Evolutionary conservation across 2,797 vertebrate genomes (phyloP), one percentile per base, ranked within the genome.

Genomic region (Arrhamphus sclerolepis): DNA sequence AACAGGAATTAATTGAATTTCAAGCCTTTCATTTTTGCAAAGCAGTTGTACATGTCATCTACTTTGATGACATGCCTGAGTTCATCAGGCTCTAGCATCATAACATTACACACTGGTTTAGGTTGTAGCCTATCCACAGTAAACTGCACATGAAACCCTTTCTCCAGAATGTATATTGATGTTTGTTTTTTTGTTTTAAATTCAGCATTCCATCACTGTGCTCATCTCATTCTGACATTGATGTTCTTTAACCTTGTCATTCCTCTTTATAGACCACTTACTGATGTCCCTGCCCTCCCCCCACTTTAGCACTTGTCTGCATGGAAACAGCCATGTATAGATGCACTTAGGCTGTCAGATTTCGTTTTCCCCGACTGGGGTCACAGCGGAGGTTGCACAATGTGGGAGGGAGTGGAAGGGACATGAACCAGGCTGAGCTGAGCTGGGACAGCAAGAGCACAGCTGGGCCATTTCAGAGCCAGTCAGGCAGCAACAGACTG

Each of bases 321-420:
- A 80, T 80, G 55, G 80, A 82, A 87, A 87, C 87, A 90, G 75
- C 60, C 62, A 42, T 38, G 61, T 82, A 56, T 40, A 67, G 63
- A 71, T 64, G 70, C 54, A 57, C 58, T 62, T 48, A 60, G 55
- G 50, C 81, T 86, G 86, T 82, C 80, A 65, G 80, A 64, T 81
- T 74, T 40, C 19, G 56, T 81, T 85, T 75, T 62, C 50, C 54
- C 39, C 58, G 63, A 66, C 63, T 53, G 67, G 39, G 70, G 53
- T 60, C 4, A 8, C 42, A 43, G 70, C 10, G 5, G 59, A 78
- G 75, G 62, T 66, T 72, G 26, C 39, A 48, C 60, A 72, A 42
- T 1, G 7, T 60, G 54, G 51, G 68, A 66, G 69, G 72, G 66
- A 69, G 56, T 39, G 64, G 46, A 69, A 55, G 60, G 67, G 69